A percentile compares a stretch with the other conserved stretches of the same genome.
phyloP scores from a whole-genome alignment of 1,140 invertebrate species.

The Zaprionus capensis region DNA sequence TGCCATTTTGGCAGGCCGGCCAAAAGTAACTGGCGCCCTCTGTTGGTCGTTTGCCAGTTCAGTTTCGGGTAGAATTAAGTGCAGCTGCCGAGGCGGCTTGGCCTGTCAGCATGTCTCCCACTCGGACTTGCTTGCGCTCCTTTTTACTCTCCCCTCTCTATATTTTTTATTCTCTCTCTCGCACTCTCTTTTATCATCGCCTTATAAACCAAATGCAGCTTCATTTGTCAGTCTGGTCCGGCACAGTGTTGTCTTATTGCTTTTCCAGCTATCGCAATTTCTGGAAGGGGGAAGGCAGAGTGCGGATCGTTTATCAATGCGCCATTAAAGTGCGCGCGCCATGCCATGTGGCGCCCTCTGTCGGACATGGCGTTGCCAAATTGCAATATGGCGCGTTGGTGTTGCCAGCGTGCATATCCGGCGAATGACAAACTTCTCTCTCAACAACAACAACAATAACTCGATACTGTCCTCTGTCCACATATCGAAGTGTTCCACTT shows the following conservation, averaged over 20 bases:
- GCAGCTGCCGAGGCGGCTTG: slow-evolving; percentile 19
- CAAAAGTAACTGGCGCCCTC: slow-evolving; percentile 49
- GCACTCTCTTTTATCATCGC: slow-evolving; percentile 11
- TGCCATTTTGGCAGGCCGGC: slow-evolving; percentile 40
- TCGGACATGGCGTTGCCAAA: slow-evolving; percentile 63
- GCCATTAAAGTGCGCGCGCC: slow-evolving; percentile 65
- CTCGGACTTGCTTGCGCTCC: neutral
- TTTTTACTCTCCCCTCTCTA: neutral
- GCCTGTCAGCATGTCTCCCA: slow-evolving; percentile 14
- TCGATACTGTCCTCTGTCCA: slow-evolving; percentile 29
- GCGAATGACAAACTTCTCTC: slow-evolving; percentile 73
- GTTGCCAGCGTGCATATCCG: slow-evolving; percentile 63
- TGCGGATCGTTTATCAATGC: slow-evolving; percentile 73
- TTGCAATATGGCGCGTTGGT: slow-evolving; percentile 60
- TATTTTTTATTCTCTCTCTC: neutral
- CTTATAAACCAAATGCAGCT: slow-evolving; percentile 21
- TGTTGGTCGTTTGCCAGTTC: slow-evolving; percentile 54
- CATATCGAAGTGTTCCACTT: slow-evolving; percentile 53
- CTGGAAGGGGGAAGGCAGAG: neutral
- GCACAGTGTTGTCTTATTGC: slow-evolving; percentile 16
- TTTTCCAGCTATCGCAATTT: slow-evolving; percentile 3
- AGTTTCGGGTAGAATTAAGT: slow-evolving; percentile 27
- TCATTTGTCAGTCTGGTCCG: slow-evolving; percentile 51
- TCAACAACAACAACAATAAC: slow-evolving; percentile 29
- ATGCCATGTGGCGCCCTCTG: slow-evolving; percentile 64